Conservation (phyloP, 2,888 invertebrate species). For the Pseudococcus longispinus region DNA sequence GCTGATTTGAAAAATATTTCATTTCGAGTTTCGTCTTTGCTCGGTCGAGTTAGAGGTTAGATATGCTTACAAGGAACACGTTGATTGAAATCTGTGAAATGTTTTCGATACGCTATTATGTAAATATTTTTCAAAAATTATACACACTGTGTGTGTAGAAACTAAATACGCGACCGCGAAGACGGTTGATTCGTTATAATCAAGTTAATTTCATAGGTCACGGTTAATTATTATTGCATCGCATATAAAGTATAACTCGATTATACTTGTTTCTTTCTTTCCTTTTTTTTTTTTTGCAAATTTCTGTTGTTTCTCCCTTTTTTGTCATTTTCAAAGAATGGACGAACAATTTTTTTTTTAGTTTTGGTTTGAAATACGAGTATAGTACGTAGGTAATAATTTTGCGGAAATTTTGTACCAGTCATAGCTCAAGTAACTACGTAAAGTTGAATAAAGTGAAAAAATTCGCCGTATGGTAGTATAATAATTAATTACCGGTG, state of each 20-base stretch:
- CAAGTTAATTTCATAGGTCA: slow-evolving; percentile 28
- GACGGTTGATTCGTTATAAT: neutral
- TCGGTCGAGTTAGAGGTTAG: neutral
- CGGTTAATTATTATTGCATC: slow-evolving; percentile 21
- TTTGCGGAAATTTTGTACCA: slow-evolving; percentile 3
- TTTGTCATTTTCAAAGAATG: neutral
- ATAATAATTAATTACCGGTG: slow-evolving; percentile 39
- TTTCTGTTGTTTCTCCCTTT: neutral
- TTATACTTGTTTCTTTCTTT: neutral
- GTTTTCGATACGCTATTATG: slow-evolving; percentile 33
- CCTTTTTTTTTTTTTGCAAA: neutral
- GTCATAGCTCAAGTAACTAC: neutral
- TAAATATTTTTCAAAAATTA: slow-evolving; percentile 39
- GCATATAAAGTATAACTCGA: neutral
- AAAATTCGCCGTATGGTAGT: neutral
- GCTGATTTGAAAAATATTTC: neutral
- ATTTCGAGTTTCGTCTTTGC: neutral
- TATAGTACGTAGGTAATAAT: neutral
- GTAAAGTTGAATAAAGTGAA: neutral
- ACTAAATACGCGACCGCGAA: neutral
- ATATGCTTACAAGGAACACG: neutral
- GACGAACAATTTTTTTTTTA: neutral
- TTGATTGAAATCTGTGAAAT: slow-evolving; percentile 11
- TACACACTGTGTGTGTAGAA: neutral
- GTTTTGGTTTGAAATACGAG: neutral